Base-by-base conservation (phyloP, 2,888 invertebrate genomes). In the Acleris sparsana region DNA sequence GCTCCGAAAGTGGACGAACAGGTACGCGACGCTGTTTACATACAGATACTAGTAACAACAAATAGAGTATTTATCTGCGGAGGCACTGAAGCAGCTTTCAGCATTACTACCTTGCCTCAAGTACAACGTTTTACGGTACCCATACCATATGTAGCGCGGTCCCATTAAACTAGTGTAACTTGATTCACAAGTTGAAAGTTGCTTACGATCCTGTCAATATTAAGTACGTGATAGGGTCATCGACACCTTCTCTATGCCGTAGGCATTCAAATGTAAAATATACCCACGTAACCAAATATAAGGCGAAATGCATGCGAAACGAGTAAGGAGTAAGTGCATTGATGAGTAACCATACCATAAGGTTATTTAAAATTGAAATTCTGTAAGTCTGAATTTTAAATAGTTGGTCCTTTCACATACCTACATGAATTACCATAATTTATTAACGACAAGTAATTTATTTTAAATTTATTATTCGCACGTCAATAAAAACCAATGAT, bases 1-100 rank as follows among this genome's bases (percentile, higher is more conserved):
- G 85, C 87, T 85, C 89, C 91, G 88, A 92, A 92, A 92, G 89
- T 88, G 88, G 92, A 91, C 82, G 92, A 90, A 82, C 92, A 92
- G 92, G 92, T 92, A 92, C 84, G 88, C 86, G 88, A 88, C 89
- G 85, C 89, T 89, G 82, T 89, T 89, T 87, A 88, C 86, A 85
- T 89, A 90, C 87, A 84, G 85, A 89, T 89, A 60, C 63, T 49
- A 53, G 53, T 29, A 88, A 85, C 80, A 86, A 78, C 87, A 87
- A 87, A 88, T 88, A 85, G 84, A 85, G 83, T 81, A 78, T 80
- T 83, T 82, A 81, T 78, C 78, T 73, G 71, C 72, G 62, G 25
- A 20, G 51, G 44, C 61, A 39, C 53, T 53, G 55, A 43, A 29
- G 25, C 49, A 20, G 56, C 13, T 51, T 25, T 43, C 44, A 46